Percentiles rank a stretch among this genome's conserved stretches.
These are phyloP conservation scores for Danionella cerebrum DNA, from an alignment of 2,113 vertebrate genomes.

Conservation along the genomic window DNA sequence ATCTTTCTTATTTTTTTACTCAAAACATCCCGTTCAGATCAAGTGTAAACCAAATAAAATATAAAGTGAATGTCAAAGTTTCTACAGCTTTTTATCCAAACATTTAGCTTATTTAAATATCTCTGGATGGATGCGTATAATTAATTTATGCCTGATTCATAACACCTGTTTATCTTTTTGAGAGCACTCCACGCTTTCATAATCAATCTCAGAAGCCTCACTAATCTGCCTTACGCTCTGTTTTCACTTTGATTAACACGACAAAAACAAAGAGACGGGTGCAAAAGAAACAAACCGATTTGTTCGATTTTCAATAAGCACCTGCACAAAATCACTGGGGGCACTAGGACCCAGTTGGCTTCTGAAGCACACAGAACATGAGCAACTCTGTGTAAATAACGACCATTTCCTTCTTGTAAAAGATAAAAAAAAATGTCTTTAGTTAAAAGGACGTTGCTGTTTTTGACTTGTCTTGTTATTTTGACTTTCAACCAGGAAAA, in stretches of 20 bases:
- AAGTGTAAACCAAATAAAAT: no score
- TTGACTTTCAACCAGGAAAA: background rate
- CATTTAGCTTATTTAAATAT: no score
- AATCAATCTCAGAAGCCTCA: background rate
- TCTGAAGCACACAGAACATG: constrained; percentile 22
- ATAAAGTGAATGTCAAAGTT: no score
- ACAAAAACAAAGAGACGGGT: background rate
- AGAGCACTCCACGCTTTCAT: background rate
- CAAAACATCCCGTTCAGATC: no score
- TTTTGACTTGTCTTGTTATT: background rate
- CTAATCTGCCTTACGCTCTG: background rate
- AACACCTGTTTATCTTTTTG: constrained; percentile 5
- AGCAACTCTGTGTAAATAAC: constrained; percentile 17
- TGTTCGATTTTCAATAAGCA: constrained; percentile 39
- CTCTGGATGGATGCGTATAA: background rate
- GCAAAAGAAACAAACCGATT: constrained; percentile 17
- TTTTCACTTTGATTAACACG: constrained; percentile 16
- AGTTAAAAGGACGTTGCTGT: no score
- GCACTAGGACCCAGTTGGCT: constrained; percentile 27
- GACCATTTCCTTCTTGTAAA: background rate
- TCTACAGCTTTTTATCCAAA: no score
- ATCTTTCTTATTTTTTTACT: no score
- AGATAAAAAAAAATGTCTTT: no score
- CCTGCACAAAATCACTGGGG: constrained; percentile 22
- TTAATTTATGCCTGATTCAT: background rate